A percentile compares a stretch with the other conserved stretches of the same genome.
Evolutionary conservation across 2,113 vertebrate genomes (phyloP).

Genomic region (Mus spicilegus): DNA sequence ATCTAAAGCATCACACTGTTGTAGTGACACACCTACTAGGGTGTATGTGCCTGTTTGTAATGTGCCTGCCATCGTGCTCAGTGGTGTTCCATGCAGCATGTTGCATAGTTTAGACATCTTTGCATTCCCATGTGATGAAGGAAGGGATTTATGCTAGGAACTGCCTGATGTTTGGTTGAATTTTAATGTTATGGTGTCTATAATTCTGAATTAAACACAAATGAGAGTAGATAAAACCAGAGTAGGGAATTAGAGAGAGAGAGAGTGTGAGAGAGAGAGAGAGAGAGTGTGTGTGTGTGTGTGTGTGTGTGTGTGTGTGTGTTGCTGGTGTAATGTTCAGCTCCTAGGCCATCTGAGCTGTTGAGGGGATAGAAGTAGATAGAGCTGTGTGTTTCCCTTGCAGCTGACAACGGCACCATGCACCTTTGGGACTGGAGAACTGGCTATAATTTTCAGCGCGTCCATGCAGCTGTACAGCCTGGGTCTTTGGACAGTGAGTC

Average conservation of each 20-base stretch:
- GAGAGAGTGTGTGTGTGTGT: too few species aligned
- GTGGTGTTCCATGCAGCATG: background rate
- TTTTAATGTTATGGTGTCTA: background rate
- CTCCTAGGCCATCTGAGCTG: background rate
- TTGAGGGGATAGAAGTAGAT: background rate
- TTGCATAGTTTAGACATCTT: background rate
- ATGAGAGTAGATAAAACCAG: background rate
- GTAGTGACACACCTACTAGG: background rate
- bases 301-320: background rate
- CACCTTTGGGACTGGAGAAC: constrained; percentile 99
- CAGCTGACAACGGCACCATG: constrained; percentile 99
- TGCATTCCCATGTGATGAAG: background rate
- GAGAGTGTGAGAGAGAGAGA: background rate
- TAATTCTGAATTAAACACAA: constrained; percentile 23
- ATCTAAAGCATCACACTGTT: background rate
- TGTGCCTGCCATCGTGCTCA: background rate
- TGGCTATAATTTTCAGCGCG: constrained; percentile 98
- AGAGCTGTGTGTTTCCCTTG: constrained; percentile 63
- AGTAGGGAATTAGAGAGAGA: background rate
- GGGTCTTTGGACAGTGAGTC: constrained; percentile 99
- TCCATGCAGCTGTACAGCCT: constrained; percentile 97
- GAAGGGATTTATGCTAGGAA: background rate
- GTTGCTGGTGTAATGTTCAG: background rate
- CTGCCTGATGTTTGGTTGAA: background rate
- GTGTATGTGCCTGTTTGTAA: background rate